Evolutionary conservation across 2,888 invertebrate genomes (phyloP), one percentile per base, ranked within the genome.

Genomic region (Amphipyra tragopoginis): DNA sequence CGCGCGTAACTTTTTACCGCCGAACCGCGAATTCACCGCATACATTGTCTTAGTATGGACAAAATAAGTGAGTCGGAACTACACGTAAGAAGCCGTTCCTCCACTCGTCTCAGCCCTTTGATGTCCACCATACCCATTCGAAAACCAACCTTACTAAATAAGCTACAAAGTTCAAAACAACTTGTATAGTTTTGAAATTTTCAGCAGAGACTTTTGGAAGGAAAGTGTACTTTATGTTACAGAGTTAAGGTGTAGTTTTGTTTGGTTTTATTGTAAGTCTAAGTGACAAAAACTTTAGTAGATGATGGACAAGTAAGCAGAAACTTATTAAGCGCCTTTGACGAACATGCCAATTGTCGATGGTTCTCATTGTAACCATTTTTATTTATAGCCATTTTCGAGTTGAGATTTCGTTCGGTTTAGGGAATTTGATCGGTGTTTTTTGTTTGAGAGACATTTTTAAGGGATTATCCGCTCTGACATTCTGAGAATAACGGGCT

Each of bases 1-100:
- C 64, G 60, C 63, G 73, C 80, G 79, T 81, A 62, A 79, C 79
- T 91, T 92, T 91, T 91, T 91, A 86, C 86, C 81, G 73, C 49
- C 78, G 73, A 84, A 74, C 83, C 80, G 85, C 86, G 86, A 87
- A 91, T 90, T 90, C 90, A 82, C 83, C 87, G 87, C 90, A 92
- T 93, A 89, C 87, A 88, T 90, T 90, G 90, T 89, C 92, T 91
- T 89, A 86, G 89, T 93, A 90, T 88, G 91, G 91, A 91, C 90
- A 90, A 92, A 92, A 91, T 92, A 92, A 92, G 91, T 90, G 90
- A 90, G 85, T 90, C 82, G 85, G 86, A 88, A 89, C 89, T 88
- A 88, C 84, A 82, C 65, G 86, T 85, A 92, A 91, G 90, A 91
- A 91, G 85, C 77, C 65, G 89, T 82, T 80, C 72, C 75, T 85